phyloP scores from a whole-genome alignment of 2,797 vertebrate genomes.

The Philypnodon macrostomus region DNA sequence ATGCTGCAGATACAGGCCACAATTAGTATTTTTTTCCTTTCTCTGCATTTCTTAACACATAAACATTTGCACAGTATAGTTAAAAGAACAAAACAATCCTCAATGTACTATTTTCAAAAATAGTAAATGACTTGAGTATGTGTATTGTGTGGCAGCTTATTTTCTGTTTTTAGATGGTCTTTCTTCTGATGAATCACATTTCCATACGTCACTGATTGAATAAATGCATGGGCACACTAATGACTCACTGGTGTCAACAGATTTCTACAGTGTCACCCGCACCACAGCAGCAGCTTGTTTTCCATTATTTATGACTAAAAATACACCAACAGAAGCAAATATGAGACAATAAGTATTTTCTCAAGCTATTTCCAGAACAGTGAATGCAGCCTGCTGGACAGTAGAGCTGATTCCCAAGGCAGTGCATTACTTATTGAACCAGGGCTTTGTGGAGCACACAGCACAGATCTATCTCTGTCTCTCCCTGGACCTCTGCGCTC shows the following conservation, averaged over 20 bases:
- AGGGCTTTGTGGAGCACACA: conserved; percentile 16
- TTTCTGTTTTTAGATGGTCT: background rate
- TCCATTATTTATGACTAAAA: conserved; percentile 4
- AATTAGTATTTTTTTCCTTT: too few species aligned
- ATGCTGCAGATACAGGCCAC: too few species aligned
- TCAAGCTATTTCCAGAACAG: conserved; percentile 3
- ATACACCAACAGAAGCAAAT: background rate
- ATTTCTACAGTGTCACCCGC: conserved; percentile 13
- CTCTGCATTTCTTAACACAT: too few species aligned
- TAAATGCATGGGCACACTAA: conserved; percentile 13
- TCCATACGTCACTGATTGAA: conserved; percentile 23
- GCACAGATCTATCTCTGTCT: conserved; percentile 25
- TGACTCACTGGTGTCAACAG: conserved; percentile 29
- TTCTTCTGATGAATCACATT: conserved; percentile 24
- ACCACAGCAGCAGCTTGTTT: conserved; percentile 1
- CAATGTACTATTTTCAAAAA: too few species aligned
- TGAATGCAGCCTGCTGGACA: background rate
- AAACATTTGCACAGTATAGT: too few species aligned
- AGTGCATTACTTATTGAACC: conserved; percentile 11
- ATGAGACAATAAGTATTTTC: background rate
- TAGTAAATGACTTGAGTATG: too few species aligned
- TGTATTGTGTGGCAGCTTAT: conserved; percentile 8
- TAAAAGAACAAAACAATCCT: too few species aligned
- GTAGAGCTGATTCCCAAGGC: conserved; percentile 1
- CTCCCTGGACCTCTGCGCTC: conserved; percentile 21